Base-by-base conservation (phyloP, 2,888 invertebrate genomes). In the Glaucopsyche alexis region DNA sequence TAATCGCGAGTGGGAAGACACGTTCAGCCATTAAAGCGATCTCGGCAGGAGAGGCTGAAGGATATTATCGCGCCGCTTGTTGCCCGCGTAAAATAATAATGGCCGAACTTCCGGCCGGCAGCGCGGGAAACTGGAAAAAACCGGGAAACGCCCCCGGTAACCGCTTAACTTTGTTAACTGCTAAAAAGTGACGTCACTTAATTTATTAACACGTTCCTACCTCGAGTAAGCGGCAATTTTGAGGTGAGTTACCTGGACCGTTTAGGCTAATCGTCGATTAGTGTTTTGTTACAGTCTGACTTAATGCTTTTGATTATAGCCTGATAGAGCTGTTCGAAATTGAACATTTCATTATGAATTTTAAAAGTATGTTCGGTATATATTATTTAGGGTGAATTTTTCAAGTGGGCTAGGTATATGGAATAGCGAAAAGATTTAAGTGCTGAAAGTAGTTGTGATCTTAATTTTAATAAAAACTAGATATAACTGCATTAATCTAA, bases 1-100 rank as follows among this genome's bases (percentile, higher is more conserved):
- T 92, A 92, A 91, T 87, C 84, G 85, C 82, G 87, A 89, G 88
- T 87, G 90, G 88, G 89, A 89, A 90, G 91, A 92, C 91, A 91
- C 91, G 92, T 91, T 87, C 87, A 78, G 83, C 89, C 88, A 90
- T 91, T 91, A 91, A 87, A 85, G 84, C 82, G 84, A 84, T 86
- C 86, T 85, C 80, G 82, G 84, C 84, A 83, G 83, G 83, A 83
- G 76, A 76, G 83, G 83, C 86, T 85, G 88, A 84, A 82, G 90
- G 87, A 90, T 93, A 93, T 93, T 93, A 93, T 93, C 93, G 93
- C 93, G 85, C 93, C 91, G 93, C 93, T 93, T 93, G 93, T 93
- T 91, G 89, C 88, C 91, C 91, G 93, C 93, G 92, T 93, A 92
- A 93, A 93, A 93, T 93, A 93, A 93, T 93, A 93, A 93, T 93